Evolutionary conservation across 2,888 invertebrate genomes (phyloP), one percentile per base, ranked within the genome.

Genomic region (Leptinotarsa tumamoca): DNA sequence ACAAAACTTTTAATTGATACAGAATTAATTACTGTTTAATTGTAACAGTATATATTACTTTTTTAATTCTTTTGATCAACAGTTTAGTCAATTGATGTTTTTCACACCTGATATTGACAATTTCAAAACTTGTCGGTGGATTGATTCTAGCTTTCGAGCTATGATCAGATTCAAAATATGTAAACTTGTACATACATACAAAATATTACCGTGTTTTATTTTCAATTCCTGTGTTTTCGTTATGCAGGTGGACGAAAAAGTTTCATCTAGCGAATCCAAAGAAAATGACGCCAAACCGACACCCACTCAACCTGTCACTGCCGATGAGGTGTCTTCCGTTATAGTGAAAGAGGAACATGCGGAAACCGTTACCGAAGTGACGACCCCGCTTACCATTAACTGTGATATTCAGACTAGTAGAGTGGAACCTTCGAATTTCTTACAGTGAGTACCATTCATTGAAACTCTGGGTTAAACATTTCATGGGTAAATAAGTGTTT

Each of bases 341-440:
- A 43, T 13, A 15, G 1, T 13, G 10, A 63, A 7, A 15, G 43
- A 27, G 43, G 14, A n/a, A n/a, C 72, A 63, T 43, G 43, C 43
- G n/a, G 71, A 77, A 77, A 66, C 49, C 72, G 72, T 52, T 49
- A 71, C 70, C 23, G 79, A 82, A 75, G 67, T 81, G 43, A 84
- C 82, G 27, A 77, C 82, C 58, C 85, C 85, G 68, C 84, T 87
- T 78, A 84, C 84, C 63, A 83, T 87, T 78, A 85, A 86, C 83
- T 87, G 87, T 85, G 86, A 86, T 86, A 78, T 76, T 76, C 72
- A 49, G 49, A 71, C 79, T 76, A 61, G 76, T 67, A 80, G 81
- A 76, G 73, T 68, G 71, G 79, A 82, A 56, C 71, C 74, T 54
- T 61, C 81, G 58, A 83, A 77, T 79, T 79, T 81, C 17, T 73